These are phyloP conservation scores for Labeo calbasu DNA, from an alignment of 2,797 vertebrate genomes.

Conservation along the genomic window DNA sequence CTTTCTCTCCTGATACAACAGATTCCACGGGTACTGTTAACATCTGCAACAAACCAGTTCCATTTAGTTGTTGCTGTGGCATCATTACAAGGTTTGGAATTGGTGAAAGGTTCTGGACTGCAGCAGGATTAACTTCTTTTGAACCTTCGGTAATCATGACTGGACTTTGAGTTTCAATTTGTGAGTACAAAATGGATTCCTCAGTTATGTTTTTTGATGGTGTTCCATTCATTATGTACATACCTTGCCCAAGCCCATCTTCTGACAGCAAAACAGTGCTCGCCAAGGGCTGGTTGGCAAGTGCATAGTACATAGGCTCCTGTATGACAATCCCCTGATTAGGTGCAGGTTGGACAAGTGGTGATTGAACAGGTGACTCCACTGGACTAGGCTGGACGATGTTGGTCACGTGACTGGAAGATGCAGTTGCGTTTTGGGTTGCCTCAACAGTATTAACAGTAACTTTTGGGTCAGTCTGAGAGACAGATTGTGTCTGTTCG, in stretches of 20 bases:
- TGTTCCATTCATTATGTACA: conserved; percentile 38
- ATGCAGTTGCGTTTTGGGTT: not conserved
- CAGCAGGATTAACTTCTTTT: not conserved
- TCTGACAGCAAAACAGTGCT: conserved; percentile 41
- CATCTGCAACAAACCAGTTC: conserved; percentile 12
- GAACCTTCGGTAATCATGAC: not conserved
- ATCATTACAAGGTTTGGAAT: conserved; percentile 17
- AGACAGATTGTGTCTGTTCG: not conserved
- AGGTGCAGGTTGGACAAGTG: not conserved
- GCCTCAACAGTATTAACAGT: not conserved
- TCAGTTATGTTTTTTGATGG: not conserved
- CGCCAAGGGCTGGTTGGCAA: conserved; percentile 37
- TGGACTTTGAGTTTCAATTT: not conserved
- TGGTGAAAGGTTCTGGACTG: not conserved
- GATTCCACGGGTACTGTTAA: not conserved
- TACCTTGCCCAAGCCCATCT: conserved; percentile 17
- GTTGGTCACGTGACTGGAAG: not conserved
- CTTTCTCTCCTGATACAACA: not conserved
- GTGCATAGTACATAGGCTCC: conserved; percentile 44
- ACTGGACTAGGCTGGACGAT: not conserved
- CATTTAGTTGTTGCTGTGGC: not conserved
- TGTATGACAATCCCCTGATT: conserved; percentile 12
- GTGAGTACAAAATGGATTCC: not conserved
- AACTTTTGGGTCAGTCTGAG: not conserved
- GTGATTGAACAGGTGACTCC: not conserved